Base-by-base conservation (phyloP, 2,113 vertebrate genomes). In the Neopipo cinnamomea region DNA sequence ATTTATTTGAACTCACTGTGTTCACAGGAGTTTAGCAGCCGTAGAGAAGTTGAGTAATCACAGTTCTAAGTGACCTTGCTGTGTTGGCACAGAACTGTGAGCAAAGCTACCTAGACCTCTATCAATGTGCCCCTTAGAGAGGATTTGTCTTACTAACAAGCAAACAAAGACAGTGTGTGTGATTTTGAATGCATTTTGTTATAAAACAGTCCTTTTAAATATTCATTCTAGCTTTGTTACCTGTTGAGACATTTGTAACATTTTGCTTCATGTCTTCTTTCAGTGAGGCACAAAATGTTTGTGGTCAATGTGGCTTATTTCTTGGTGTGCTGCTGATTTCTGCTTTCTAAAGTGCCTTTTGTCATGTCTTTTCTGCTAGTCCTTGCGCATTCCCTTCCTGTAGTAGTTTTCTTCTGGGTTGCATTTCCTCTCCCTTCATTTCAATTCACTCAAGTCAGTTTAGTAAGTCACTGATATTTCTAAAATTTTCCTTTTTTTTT, bases 141-240 rank as follows among this genome's bases (percentile, higher is more conserved):
- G 76, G 44, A 89, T 97, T 95, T 96, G 85, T 95, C 88, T 91
- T 74, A 31, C 73, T 94, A 96, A 96, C 87, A 93, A 95, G 95
- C 75, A 91, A 95, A 75, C 53, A 85, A 71, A 63, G 82, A 58
- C 72, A 72, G 86, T 33, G 8, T 37, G 33, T 41, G 71, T 17
- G 5, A 62, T 77, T 87, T 49, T 50, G 61, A 90, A 82, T 66
- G 65, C 49, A 42, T 76, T 87, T 81, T 63, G 19, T 79, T 79
- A 6, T 10, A 50, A 71, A 93, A 25, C 27, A 31, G 7, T 11
- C 27, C 27, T 77, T 87, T 96, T 72, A 95, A 95, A 77, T 94
- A 93, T 95, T 96, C n/a, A 72, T 86, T 89, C 33, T 61, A 61
- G 44, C 78, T 94, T 77, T 91, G 59, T 95, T 77, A 73, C 61